Base-by-base conservation (phyloP, 2,113 vertebrate genomes). In the Balaeniceps rex region DNA sequence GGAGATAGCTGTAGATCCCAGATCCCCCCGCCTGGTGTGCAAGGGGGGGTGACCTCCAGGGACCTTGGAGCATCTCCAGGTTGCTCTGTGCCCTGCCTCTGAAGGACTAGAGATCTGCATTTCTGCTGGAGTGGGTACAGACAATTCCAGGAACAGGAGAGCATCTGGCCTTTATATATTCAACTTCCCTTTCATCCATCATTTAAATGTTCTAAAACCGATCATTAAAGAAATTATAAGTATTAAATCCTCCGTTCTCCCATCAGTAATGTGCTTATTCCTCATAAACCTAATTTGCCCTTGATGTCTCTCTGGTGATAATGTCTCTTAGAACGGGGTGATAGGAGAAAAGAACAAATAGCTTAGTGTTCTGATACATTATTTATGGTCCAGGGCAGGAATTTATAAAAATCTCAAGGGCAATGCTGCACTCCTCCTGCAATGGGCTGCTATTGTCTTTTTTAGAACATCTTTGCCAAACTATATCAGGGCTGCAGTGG, bases 251-350 rank as follows among this genome's bases (percentile, higher is more conserved):
- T 91, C 71, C 34, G 1, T 86, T 89, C 46, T 93, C 58, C 42
- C 52, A 47, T 88, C 63, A 75, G 71, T 85, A 83, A 87, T 78
- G 68, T 87, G 74, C 93, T 94, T 97, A 93, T 94, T 93, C 81
- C 60, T 89, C 87, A 83, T 96, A 93, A 95, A 96, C 47, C 47
- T 97, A 93, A 96, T 94, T 94, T 94, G 44, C 69, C 57, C 55
- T 72, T 94, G 64, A 83, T 94, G 42, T 57, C 64, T 94, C 52
- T 80, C 14, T 57, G 60, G 58, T 85, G 46, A 54, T 95, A 91
- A 83, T 86, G 46, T 83, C 58, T 82, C 68, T 90, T 55, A 78
- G 75, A 86, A 95, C 74, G n/a, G 31, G 19, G 21, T 74, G 55
- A 77, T 83, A 80, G 76, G 46, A 90, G 70, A 90, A 78, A 90